These are phyloP conservation scores for Sebastes paucispinis DNA, from an alignment of 2,797 vertebrate genomes.

Conservation along the genomic window DNA sequence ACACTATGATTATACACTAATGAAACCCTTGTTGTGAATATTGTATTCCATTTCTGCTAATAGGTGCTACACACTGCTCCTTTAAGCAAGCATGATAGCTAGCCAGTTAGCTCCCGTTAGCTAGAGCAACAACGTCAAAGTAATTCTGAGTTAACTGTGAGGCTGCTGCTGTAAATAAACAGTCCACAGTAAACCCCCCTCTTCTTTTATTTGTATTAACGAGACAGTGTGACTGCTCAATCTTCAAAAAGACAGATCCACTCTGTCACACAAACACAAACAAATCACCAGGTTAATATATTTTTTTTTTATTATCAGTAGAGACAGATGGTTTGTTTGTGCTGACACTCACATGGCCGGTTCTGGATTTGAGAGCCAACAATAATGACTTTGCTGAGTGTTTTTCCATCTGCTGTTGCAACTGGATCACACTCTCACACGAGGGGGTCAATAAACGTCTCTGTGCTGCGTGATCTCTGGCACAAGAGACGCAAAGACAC, in stretches of 20 bases:
- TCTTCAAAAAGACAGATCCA: neutral
- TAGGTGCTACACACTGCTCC: no score
- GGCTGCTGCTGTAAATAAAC: neutral
- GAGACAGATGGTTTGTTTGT: constrained; percentile 7
- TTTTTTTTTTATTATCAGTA: neutral
- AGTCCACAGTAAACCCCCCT: neutral
- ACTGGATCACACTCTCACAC: neutral
- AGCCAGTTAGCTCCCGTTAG: neutral
- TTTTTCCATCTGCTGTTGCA: neutral
- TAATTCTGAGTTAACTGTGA: neutral
- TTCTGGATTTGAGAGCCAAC: neutral
- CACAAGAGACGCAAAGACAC: neutral
- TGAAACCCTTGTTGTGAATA: no score
- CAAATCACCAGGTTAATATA: neutral
- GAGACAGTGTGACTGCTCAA: neutral
- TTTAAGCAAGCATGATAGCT: no score
- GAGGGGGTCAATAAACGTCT: neutral
- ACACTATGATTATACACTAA: no score
- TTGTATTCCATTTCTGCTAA: no score
- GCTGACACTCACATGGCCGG: neutral
- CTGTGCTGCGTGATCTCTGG: neutral
- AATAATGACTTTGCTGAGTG: neutral
- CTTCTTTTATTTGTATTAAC: neutral
- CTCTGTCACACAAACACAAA: neutral
- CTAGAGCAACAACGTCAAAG: neutral